phyloP scores from a whole-genome alignment of 2,797 vertebrate genomes.

The Rhynchonycteris naso region DNA sequence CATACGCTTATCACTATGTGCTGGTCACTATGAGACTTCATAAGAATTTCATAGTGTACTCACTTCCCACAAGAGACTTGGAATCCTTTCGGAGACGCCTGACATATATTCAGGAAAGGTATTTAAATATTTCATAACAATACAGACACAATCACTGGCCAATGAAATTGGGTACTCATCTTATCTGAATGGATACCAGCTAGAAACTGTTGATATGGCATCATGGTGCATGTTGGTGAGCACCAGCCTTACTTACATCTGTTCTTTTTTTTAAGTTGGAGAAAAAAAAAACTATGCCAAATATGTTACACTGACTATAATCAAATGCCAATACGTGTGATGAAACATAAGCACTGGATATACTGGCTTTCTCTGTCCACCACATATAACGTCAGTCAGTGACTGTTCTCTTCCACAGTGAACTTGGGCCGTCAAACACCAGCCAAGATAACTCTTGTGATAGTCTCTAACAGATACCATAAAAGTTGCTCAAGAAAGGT shows the following conservation, averaged over 20 bases:
- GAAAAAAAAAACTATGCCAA: background rate
- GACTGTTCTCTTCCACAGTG: background rate
- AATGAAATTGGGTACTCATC: background rate
- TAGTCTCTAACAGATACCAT: fast-evolving
- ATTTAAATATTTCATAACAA: background rate
- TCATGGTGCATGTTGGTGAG: background rate
- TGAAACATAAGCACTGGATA: background rate
- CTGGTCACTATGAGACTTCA: background rate
- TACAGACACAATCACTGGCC: background rate
- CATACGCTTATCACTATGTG: background rate
- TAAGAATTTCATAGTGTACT: background rate
- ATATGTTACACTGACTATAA: background rate
- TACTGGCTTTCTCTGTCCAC: background rate
- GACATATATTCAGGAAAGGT: background rate
- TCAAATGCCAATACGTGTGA: background rate
- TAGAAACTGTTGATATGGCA: background rate
- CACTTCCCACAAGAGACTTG: background rate
- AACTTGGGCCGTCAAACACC: background rate
- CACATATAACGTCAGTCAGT: background rate
- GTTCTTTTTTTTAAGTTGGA: background rate
- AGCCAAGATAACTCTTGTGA: background rate
- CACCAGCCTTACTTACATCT: background rate
- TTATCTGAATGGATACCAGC: background rate
- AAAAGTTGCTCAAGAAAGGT: background rate
- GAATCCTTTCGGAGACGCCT: background rate